A percentile compares a stretch with the other conserved stretches of the same genome.
These are phyloP conservation scores for Tolmerus cingulatus DNA, from an alignment of 2,888 invertebrate genomes.

Conservation along the genomic window DNA sequence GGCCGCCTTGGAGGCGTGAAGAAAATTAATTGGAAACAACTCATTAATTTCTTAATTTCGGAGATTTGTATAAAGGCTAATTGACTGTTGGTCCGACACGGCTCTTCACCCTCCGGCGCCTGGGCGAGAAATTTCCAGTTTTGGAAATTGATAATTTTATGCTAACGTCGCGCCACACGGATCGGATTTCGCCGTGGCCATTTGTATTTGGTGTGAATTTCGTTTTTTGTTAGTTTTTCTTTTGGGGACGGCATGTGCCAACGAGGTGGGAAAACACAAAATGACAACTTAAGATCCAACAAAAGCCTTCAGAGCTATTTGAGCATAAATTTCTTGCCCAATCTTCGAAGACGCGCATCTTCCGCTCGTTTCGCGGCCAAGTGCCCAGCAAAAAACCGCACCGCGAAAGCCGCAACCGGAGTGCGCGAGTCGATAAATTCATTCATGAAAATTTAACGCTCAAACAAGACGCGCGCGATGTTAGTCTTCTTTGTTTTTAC, in stretches of 20 bases:
- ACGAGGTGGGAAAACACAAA: conserved; percentile 12
- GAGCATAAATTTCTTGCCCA: conserved; percentile 22
- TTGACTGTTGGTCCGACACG: neutral
- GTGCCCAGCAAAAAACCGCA: neutral
- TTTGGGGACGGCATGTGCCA: conserved; percentile 6
- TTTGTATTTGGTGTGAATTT: conserved; percentile 22
- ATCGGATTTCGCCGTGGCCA: conserved; percentile 20
- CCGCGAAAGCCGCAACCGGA: neutral
- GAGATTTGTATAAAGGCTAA: conserved; percentile 5
- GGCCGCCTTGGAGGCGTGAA: conserved; percentile 11
- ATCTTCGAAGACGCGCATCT: neutral
- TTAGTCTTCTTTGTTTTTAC: conserved; percentile 18
- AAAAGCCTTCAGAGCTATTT: conserved; percentile 16
- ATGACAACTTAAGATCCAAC: conserved; percentile 9
- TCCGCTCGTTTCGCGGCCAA: neutral
- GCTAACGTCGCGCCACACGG: conserved; percentile 27
- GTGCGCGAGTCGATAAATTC: conserved; percentile 11
- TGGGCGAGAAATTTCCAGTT: conserved; percentile 8
- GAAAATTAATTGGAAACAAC: conserved; percentile 30
- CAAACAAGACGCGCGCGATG: conserved; percentile 12
- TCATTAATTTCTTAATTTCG: conserved; percentile 28
- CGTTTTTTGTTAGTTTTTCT: conserved; percentile 28
- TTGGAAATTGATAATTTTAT: conserved; percentile 33
- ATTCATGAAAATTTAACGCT: conserved; percentile 30
- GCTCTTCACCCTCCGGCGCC: neutral